Base-by-base conservation (phyloP, 2,113 vertebrate genomes). In the Cricetomys ansorgei region DNA sequence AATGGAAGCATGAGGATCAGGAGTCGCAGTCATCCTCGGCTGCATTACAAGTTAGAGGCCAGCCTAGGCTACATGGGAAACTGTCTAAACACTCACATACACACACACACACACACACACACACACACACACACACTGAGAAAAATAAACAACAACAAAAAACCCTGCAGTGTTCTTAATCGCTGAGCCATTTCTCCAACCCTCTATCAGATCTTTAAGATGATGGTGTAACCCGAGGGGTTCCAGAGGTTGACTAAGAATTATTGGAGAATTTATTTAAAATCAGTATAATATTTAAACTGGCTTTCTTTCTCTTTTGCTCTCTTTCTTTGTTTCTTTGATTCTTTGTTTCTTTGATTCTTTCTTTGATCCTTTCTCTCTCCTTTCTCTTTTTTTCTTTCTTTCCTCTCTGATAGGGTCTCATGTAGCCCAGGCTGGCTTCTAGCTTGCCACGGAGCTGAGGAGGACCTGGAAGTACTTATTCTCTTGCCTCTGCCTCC, bases 311-410 rank as follows among this genome's bases (percentile, higher is more conserved):
- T 9, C 67, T 7, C n/a, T n/a, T n/a, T n/a, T 2, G 6, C 25
- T n/a, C n/a, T 25, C 8, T 10, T 19, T 10, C 2, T 5, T 37
- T 15, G 2, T 17, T 15, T 34, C 4, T 55, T 15, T 15, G 10
- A 12, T 17, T 67, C 3, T 67, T 15, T 64, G 12, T 34, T 6
- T 37, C 67, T 3, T 37, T 17, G 34, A 37, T 19, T 37, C 3
- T 31, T 8, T 15, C 7, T 16, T 77, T 7, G 21, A 25, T 62
- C 59, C 23, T 27, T 27, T 23, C 59, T 62, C 27, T 23, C 59
- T 27, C 31, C 15, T 3, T 9, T 48, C 45, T 50, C 12, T 34
- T 10, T 19, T 29, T 13, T 25, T 76, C 11, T 31, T 6, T 31
- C 23, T 48, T 7, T 48, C 25, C 27, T 17, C 10, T 83, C 21